phyloP scores from a whole-genome alignment of 2,888 invertebrate species.

The Fragum fragum region DNA sequence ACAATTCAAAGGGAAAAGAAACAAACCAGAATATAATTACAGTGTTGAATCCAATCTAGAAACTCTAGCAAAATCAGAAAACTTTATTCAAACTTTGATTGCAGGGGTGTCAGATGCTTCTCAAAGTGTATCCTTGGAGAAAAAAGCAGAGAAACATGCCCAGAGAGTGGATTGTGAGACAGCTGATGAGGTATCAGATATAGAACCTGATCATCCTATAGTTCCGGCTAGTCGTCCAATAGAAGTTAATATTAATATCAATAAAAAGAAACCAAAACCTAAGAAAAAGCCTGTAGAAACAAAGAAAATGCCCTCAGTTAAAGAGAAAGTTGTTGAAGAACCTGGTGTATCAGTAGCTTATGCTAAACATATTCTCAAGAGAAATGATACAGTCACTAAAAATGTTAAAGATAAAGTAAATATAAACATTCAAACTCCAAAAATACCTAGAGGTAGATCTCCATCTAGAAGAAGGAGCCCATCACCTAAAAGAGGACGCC shows the following conservation, averaged over 20 bases:
- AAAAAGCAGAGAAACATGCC: constrained; percentile 32
- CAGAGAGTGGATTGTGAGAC: constrained; percentile 55
- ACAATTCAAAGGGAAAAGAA: neutral
- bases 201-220: constrained; percentile 61
- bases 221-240: constrained; percentile 39
- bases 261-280: constrained; percentile 39
- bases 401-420: constrained; percentile 34
- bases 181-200: constrained; percentile 70
- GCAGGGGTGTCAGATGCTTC: constrained; percentile 39
- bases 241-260: constrained; percentile 60
- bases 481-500: constrained; percentile 45
- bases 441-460: constrained; percentile 27
- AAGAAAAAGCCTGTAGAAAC: constrained; percentile 30
- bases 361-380: constrained; percentile 57
- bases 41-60: constrained; percentile 47
- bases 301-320: constrained; percentile 20
- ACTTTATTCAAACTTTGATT: constrained; percentile 47
- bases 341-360: constrained; percentile 62
- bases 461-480: constrained; percentile 22
- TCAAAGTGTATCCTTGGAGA: constrained; percentile 30
- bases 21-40: constrained; percentile 24
- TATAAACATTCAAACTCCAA: constrained; percentile 22
- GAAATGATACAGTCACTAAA: constrained; percentile 44
- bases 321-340: constrained; percentile 28
- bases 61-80: constrained; percentile 43